Evolutionary conservation across 2,888 invertebrate species (phyloP).

Genomic region (Cheilosia urbana): DNA sequence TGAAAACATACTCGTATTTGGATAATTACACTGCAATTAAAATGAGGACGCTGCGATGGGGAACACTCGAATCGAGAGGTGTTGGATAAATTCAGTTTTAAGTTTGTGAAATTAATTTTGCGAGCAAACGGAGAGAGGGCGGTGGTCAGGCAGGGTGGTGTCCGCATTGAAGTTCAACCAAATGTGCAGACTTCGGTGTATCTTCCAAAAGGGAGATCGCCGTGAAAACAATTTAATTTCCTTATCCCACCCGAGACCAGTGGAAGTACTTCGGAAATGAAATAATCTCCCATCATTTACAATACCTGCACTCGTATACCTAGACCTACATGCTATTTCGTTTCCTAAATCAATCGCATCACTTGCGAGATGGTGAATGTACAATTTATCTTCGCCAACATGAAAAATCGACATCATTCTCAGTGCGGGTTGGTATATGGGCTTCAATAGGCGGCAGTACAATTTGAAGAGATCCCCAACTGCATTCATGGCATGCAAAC

Average conservation of each 20-base stretch:
- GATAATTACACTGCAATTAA: constrained; percentile 34
- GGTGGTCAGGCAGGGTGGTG: no score
- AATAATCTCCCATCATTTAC: constrained; percentile 40
- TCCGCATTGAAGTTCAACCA: no score
- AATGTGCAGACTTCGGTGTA: no score
- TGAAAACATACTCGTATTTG: background rate
- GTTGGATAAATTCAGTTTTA: constrained; percentile 47
- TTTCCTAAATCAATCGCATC: constrained; percentile 55
- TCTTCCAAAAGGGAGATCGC: no score
- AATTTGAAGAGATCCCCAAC: constrained; percentile 25
- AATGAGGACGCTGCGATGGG: constrained; percentile 10
- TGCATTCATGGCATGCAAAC: constrained; percentile 42
- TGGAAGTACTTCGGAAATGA: background rate
- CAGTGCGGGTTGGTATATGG: constrained; percentile 6
- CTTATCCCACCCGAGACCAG: no score
- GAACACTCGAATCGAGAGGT: constrained; percentile 34
- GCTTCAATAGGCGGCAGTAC: constrained; percentile 40
- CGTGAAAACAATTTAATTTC: no score
- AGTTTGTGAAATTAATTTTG: no score
- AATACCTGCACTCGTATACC: no score
- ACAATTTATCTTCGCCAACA: constrained; percentile 61
- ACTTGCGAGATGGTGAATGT: constrained; percentile 5
- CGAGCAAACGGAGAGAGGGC: no score
- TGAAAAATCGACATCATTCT: constrained; percentile 62
- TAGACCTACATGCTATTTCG: constrained; percentile 21